Evolutionary conservation across 2,888 invertebrate genomes (phyloP).

Genomic region (Morpho achilles): DNA sequence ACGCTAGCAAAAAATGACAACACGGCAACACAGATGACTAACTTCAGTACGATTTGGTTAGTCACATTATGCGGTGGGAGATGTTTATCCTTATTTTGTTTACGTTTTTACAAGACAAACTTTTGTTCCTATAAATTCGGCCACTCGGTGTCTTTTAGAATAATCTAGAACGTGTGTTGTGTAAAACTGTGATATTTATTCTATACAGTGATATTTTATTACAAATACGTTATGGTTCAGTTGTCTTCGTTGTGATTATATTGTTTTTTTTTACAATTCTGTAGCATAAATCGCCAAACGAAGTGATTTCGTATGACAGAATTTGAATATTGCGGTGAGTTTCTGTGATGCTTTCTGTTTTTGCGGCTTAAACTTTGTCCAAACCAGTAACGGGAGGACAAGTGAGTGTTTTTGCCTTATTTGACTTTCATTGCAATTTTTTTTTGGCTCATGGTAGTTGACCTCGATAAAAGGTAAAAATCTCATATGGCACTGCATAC

Average conservation of each 20-base stretch:
- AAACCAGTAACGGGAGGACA: conserved; percentile 18
- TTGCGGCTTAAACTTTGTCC: conserved; percentile 20
- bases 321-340: conserved; percentile 24
- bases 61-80: conserved; percentile 30
- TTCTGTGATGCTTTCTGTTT: conserved; percentile 22
- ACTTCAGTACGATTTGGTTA: conserved; percentile 36
- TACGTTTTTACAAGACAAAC: conserved; percentile 30
- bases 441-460: conserved; percentile 39
- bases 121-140: conserved; percentile 15
- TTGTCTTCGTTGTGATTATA: conserved; percentile 25
- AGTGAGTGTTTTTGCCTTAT: conserved; percentile 40
- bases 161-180: conserved; percentile 36
- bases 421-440: conserved; percentile 49
- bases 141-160: background rate
- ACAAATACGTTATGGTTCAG: conserved; percentile 7
- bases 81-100: conserved; percentile 34
- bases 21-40: background rate
- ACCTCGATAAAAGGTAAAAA: conserved; percentile 40
- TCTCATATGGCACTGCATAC: conserved; percentile 16
- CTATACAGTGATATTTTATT: conserved; percentile 1
- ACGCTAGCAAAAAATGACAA: background rate
- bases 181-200: conserved; percentile 44
- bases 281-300: conserved; percentile 9
- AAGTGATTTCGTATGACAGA: conserved; percentile 10
- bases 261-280: conserved; percentile 17